Evolutionary conservation across 2,797 vertebrate species (phyloP), one percentile per base, ranked within the genome.

Genomic region (Alauda arvensis): DNA sequence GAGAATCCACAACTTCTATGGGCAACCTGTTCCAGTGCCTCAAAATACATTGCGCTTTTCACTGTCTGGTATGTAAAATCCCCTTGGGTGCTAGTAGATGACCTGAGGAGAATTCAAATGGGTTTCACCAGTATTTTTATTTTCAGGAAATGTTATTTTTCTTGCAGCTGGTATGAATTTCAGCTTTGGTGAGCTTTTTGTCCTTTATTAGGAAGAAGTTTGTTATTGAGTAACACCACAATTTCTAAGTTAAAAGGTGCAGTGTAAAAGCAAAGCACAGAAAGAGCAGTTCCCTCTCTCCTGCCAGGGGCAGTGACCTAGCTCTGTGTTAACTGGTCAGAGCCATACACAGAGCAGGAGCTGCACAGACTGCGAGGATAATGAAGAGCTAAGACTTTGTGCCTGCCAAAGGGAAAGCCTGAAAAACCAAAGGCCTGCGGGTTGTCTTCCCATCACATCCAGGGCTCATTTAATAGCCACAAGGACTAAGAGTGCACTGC

Each of bases 391-490:
- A 29, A 85, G n/a, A 3, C 45, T 85, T 77, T 28, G n/a, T 65
- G 37, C 19, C 55, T 88, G 45, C 12, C 37, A 46, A 52, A 77
- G 43, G 34, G 40, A 70, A 71, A 68, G 42, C 19, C 59, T 68
- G 29, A 18, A 59, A n/a, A 57, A 24, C 31, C 57, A 40, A 60
- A 63, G 21, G 34, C 4, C 31, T 0, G 1, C 31, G 33, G 3
- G 10, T 19, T 88, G 34, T 28, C 31, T 45, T 72, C 20, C 31
- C 19, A 4, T n/a, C 31, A 31, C 0, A 0, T 53, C 0, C 3
- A 76, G 65, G 65, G 19, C 18, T 33, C 18, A 20, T 29, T 56
- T 2, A 1, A 33, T 9, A 76, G 8, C 14, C 55, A 14, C 25
- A 62, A 69, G 33, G 40, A 14, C 31, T 18, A 6, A 16, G 29